Conservation (phyloP, 2,888 invertebrate genomes). For the Diarsia dahlii region DNA sequence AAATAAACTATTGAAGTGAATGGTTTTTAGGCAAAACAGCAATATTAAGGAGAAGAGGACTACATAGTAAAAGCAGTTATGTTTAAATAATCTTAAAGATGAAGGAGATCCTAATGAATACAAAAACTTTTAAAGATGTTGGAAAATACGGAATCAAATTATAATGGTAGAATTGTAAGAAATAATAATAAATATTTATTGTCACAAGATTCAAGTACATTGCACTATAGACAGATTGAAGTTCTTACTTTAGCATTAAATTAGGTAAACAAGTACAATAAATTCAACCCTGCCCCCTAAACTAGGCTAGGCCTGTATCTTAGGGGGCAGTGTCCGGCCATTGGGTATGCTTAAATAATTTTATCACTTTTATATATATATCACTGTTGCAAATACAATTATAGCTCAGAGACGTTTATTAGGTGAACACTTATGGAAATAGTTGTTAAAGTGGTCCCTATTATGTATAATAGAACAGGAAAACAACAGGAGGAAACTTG, state of each 20-base stretch:
- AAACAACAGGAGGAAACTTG: slow-evolving; percentile 53
- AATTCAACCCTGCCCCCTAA: no score
- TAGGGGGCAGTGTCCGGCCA: no score
- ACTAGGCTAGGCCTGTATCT: no score
- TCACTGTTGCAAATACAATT: not conserved
- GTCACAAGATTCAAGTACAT: no score
- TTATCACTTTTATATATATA: no score
- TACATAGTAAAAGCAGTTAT: not conserved
- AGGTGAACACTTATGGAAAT: slow-evolving; percentile 51
- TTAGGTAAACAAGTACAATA: no score
- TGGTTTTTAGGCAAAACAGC: not conserved
- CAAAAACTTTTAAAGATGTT: not conserved
- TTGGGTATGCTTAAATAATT: no score
- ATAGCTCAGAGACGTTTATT: not conserved
- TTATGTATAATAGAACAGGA: slow-evolving; percentile 59
- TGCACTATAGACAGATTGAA: no score
- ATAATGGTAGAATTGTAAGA: not conserved
- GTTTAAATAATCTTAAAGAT: not conserved
- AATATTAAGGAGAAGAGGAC: no score
- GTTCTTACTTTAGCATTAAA: no score
- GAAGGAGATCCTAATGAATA: not conserved
- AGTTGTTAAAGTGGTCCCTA: slow-evolving; percentile 47
- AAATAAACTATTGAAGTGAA: not conserved
- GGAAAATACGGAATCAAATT: not conserved
- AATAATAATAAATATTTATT: no score